Conservation (phyloP, 1,140 invertebrate genomes). For the Calephelis nemesis region DNA sequence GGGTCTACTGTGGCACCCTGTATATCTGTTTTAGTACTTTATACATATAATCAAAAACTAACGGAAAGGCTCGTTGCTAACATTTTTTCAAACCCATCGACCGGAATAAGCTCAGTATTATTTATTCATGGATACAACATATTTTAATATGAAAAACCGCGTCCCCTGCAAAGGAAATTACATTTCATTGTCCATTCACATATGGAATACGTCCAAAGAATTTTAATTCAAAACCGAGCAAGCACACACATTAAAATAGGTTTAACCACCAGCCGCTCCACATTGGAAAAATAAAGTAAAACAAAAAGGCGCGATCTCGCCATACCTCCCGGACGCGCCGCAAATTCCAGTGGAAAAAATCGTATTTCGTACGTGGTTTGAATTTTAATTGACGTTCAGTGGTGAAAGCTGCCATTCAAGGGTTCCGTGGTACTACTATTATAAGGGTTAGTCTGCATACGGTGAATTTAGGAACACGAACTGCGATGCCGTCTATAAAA, state of each 20-base stretch:
- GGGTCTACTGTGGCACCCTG: too few relatives aligned
- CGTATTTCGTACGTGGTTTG: slow-evolving; percentile 77
- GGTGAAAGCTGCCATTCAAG: slow-evolving; percentile 40
- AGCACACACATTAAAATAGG: slow-evolving; percentile 76
- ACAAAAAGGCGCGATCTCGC: slow-evolving; percentile 71
- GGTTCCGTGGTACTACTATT: slow-evolving; percentile 46
- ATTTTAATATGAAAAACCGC: slow-evolving; percentile 22
- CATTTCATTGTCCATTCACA: slow-evolving; percentile 67
- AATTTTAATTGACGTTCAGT: slow-evolving; percentile 79
- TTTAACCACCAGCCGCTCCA: slow-evolving; percentile 74
- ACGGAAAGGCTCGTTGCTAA: too few relatives aligned
- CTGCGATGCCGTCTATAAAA: slow-evolving; percentile 4
- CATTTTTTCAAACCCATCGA: too few relatives aligned
- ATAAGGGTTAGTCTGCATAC: slow-evolving; percentile 34
- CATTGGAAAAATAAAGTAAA: slow-evolving; percentile 74
- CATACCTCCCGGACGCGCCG: slow-evolving; percentile 72
- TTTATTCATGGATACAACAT: slow-evolving; percentile 8
- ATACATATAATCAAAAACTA: too few relatives aligned
- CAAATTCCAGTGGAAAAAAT: slow-evolving; percentile 76
- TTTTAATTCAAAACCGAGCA: slow-evolving; percentile 74
- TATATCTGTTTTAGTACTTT: too few relatives aligned
- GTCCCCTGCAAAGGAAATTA: slow-evolving; percentile 60
- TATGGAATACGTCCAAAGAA: slow-evolving; percentile 51
- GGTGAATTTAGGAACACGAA: slow-evolving; percentile 8
- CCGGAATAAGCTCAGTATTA: not conserved